Evolutionary conservation across 2,113 vertebrate species (phyloP).

Genomic region (Formicarius rufipectus): DNA sequence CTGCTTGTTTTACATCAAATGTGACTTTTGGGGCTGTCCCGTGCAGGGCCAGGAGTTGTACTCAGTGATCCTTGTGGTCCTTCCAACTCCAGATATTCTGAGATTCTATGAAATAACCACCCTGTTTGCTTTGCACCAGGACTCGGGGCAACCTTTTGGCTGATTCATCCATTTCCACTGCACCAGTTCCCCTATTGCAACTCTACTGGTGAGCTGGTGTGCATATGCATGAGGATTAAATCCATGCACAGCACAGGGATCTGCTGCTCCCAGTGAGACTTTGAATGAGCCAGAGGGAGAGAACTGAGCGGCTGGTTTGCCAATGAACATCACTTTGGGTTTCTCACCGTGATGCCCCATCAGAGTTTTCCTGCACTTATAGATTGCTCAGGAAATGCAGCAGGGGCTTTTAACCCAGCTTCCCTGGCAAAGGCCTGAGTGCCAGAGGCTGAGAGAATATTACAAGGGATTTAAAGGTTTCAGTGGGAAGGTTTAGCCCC

Average conservation of each 20-base stretch:
- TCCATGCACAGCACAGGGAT: not conserved
- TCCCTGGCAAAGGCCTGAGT: not conserved
- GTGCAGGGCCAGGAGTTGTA: not conserved
- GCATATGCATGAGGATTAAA: not conserved
- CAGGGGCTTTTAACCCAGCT: not conserved
- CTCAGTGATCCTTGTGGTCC: fast-evolving
- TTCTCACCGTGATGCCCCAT: fast-evolving
- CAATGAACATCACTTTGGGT: not conserved
- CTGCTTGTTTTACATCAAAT: not conserved
- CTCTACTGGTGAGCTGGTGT: not conserved
- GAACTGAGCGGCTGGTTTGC: not conserved
- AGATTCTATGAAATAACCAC: not conserved
- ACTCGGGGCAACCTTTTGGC: not conserved
- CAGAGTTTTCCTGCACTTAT: not conserved
- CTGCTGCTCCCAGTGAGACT: not conserved
- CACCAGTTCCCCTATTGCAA: fast-evolving
- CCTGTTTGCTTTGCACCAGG: not conserved
- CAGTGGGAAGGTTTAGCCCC: not conserved
- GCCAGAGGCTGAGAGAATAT: not conserved
- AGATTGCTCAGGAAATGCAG: not conserved
- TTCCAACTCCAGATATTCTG: not conserved
- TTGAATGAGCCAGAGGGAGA: not conserved
- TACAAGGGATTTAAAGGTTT: not conserved
- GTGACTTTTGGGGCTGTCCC: not conserved
- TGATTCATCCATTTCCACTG: not conserved